Evolutionary conservation across 2,113 vertebrate genomes (phyloP).

Genomic region (Pygoscelis adeliae): DNA sequence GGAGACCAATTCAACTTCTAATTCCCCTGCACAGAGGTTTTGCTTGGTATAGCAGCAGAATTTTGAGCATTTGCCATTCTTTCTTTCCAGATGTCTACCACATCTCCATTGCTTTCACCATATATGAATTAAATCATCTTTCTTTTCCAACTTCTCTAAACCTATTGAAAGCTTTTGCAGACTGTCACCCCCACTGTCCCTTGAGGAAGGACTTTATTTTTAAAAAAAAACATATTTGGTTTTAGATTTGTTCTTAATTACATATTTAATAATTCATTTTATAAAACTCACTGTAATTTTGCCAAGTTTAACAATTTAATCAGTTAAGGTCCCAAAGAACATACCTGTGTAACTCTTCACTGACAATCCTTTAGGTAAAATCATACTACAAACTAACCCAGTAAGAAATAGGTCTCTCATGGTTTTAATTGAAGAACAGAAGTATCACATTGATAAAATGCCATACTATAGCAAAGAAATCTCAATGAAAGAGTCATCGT

Average conservation of each 20-base stretch:
- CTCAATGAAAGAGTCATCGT: neutral
- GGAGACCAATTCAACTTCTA: neutral
- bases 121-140: neutral
- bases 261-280: neutral
- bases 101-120: neutral
- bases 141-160: neutral
- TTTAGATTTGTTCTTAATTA: neutral
- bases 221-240: neutral
- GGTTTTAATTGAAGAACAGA: neutral
- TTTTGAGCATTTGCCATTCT: neutral
- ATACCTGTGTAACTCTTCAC: neutral
- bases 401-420: neutral
- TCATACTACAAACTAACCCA: neutral
- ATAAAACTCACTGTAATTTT: neutral
- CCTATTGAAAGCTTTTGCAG: neutral
- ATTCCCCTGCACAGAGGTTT: neutral
- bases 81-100: neutral
- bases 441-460: neutral
- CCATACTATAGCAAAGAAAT: neutral
- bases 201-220: neutral
- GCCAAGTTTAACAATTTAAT: neutral
- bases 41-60: neutral
- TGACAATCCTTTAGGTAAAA: neutral
- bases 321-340: neutral
- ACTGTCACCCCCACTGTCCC: neutral